Evolutionary conservation across 2,888 invertebrate species (phyloP), one percentile per base, ranked within the genome.

Genomic region (Ethmia dodecea): DNA sequence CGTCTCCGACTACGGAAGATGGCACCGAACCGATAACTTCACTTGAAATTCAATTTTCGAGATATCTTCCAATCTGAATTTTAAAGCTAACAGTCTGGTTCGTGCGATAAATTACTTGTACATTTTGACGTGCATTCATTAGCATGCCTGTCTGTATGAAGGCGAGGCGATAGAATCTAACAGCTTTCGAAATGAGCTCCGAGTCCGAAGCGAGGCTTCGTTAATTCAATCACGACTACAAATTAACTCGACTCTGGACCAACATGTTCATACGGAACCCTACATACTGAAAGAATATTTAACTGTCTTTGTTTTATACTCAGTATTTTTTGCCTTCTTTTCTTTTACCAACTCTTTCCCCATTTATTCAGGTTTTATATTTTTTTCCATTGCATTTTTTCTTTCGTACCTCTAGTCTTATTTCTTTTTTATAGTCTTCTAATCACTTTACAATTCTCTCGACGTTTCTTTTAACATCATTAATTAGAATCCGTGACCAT

Each of bases 141-240:
- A 55, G 49, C 49, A 38, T 38, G 38, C 38, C 47, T 42, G 43
- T 49, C 48, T 40, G 45, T 52, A 53, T 59, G 55, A 55, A 59
- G 52, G 45, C 50, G 53, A 48, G 46, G 46, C 52, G 60, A 70
- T 69, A 58, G 49, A 50, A 68, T 70, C 63, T 62, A 60, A 64
- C 49, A 55, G 58, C 59, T 68, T 69, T 63, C 58, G 58, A 65
- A 70, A 68, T 70, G 58, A 63, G 59, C 58, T 60, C 52, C 49
- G 43, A 49, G 37, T 33, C 29, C 33, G 32, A 26, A 13, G 30
- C 28, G 46, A 45, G 55, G 55, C 60, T 71, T 71, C 63, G 66
- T 75, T 74, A 74, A 74, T 73, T 74, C 70, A 73, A 74, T 76
- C 73, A 74, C 65, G 71, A 71, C 66, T 63, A 67, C 68, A 70